Percentiles rank a stretch among this genome's conserved stretches.
Evolutionary conservation across 2,797 vertebrate species (phyloP).

Genomic region (Chaunax sp.): DNA sequence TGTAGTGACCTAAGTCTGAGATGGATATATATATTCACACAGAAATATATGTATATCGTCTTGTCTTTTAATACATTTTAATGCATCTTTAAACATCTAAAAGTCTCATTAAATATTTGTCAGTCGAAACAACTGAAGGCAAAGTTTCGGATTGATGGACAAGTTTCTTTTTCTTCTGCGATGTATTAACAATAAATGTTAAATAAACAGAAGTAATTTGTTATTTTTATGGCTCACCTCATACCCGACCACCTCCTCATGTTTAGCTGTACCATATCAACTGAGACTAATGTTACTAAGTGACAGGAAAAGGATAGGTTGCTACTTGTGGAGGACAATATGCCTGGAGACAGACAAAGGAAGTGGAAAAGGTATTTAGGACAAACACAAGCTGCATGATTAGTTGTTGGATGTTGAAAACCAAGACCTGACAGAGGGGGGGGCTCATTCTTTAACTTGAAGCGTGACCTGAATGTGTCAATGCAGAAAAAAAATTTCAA

Average conservation of each 20-base stretch:
- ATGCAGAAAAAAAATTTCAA: constrained; percentile 4
- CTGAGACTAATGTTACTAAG: constrained; percentile 13
- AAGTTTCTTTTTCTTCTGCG: neutral
- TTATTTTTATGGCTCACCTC: neutral
- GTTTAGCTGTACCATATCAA: neutral
- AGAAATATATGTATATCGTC: neutral
- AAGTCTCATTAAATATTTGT: neutral
- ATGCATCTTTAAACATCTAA: neutral
- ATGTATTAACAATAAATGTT: neutral
- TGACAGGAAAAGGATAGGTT: constrained; percentile 17
- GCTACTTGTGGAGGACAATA: constrained; percentile 27
- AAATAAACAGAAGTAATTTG: constrained; percentile 4
- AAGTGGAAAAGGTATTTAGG: constrained; percentile 38
- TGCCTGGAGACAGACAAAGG: constrained; percentile 34
- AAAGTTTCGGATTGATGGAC: constrained; percentile 1
- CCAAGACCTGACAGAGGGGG: constrained; percentile 3
- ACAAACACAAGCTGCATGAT: constrained; percentile 20
- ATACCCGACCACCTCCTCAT: neutral
- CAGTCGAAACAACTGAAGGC: neutral
- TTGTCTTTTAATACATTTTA: constrained; percentile 1
- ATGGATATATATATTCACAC: constrained; percentile 7
- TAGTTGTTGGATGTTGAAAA: constrained; percentile 24
- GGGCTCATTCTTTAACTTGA: constrained; percentile 35
- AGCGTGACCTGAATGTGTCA: constrained; percentile 60
- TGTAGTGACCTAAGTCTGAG: neutral